Conservation (phyloP, 2,797 vertebrate genomes). For the Lepus townsendii region DNA sequence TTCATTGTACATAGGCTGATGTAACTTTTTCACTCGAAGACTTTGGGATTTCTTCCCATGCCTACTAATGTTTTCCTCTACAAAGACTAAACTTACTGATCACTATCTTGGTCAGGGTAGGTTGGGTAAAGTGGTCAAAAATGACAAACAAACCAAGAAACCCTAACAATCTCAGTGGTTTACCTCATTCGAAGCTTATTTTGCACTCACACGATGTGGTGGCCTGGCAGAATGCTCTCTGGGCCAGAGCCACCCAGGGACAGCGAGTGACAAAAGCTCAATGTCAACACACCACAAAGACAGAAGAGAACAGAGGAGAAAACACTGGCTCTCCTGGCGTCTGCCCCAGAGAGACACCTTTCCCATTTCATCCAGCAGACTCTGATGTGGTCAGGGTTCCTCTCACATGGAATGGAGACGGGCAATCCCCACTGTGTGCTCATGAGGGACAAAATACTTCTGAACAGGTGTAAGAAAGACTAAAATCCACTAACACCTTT, state of each 20-base stretch:
- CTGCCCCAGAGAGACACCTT: not conserved
- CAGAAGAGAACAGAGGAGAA: not conserved
- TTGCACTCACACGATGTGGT: not conserved
- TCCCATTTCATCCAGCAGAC: not conserved
- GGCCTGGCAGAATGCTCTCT: not conserved
- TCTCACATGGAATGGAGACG: not conserved
- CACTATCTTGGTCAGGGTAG: not conserved
- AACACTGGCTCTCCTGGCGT: not conserved
- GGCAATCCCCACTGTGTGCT: not conserved
- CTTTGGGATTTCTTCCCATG: not conserved
- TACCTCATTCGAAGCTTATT: not conserved
- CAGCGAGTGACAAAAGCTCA: not conserved
- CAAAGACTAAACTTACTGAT: not conserved
- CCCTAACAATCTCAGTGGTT: not conserved
- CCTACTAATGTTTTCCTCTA: not conserved
- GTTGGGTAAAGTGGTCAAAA: not conserved
- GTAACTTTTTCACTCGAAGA: not conserved
- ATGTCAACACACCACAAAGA: not conserved
- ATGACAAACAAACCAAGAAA: not conserved
- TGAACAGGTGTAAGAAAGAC: not conserved
- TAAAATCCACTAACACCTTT: not conserved
- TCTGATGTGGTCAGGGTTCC: not conserved
- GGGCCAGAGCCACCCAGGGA: not conserved
- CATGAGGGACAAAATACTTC: not conserved
- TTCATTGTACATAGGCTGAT: not conserved